Base-by-base conservation (phyloP, 2,888 invertebrate genomes). In the Eristalis intricaria region DNA sequence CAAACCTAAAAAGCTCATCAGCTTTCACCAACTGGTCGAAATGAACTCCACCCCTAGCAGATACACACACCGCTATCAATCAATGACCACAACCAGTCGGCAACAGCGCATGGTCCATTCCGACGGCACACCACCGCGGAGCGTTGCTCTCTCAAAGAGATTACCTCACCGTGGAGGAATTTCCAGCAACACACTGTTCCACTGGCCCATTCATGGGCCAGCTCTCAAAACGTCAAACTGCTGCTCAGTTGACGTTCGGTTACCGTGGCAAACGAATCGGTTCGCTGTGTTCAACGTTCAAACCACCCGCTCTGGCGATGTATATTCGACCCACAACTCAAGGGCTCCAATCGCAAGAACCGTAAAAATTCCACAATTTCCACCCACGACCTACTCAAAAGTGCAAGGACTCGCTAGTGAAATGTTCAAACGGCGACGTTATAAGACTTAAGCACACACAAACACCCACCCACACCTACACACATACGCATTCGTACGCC, bases 171-270 rank as follows among this genome's bases (percentile, higher is more conserved):
- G n/a, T 43, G 56, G 50, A 29, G 70, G 40, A 65, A 85, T 64
- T 64, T 58, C 19, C 13, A 22, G 56, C 19, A 50, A 50, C 50
- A 69, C 23, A 13, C 76, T 68, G 23, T 74, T 26, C 23, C 56
- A 78, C 29, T 60, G 74, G 35, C 63, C 71, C 75, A 64, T 63
- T 58, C 63, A 76, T 23, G 50, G 50, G 29, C 43, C 68, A 84
- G 71, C 75, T 84, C 43, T 40, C 65, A 40, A 87, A 87, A 87
- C 79, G 87, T 87, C 87, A 87, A 87, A 87, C 70, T 29, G 60
- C 75, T 19, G 50, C 64, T 87, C 87, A 87, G 87, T 87, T 87
- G 84, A 87, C 84, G 84, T 87, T 87, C 84, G 87, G 87, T 84
- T 58, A 76, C 80, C 80, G 68, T 80, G 71, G 79, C 35, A 76